These are phyloP conservation scores for Tuta absoluta DNA, from an alignment of 2,888 invertebrate genomes.

Conservation along the genomic window DNA sequence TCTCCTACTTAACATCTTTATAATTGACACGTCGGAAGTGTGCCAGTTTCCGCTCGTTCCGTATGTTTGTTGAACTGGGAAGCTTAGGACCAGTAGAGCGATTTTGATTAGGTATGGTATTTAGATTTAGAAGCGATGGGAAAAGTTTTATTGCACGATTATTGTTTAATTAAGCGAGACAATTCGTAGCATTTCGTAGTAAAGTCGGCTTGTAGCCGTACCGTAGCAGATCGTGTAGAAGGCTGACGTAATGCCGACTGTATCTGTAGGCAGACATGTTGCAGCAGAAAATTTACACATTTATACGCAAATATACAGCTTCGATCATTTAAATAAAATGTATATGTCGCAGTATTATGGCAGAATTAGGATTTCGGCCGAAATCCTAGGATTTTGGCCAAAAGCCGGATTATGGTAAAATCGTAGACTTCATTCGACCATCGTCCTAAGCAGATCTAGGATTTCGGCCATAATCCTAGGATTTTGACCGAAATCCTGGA, in stretches of 20 bases:
- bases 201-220: neutral
- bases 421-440: too few species aligned
- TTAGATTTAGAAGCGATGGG: neutral
- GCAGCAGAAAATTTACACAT: neutral
- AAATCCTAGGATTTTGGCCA: too few species aligned
- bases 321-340: neutral
- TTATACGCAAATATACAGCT: neutral
- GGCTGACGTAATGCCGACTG: neutral
- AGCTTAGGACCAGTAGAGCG: constrained; percentile 23
- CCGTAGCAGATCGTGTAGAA: neutral
- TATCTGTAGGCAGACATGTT: neutral
- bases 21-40: constrained; percentile 16
- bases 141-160: neutral
- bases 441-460: too few species aligned
- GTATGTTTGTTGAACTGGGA: neutral
- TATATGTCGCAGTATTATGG: neutral
- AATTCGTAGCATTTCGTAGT: constrained; percentile 10
- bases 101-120: constrained; percentile 6
- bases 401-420: too few species aligned
- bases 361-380: neutral
- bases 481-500: too few species aligned
- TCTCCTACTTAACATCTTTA: constrained; percentile 15
- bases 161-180: too few species aligned
- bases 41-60: neutral
- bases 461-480: too few species aligned